Base-by-base conservation (phyloP, 2,888 invertebrate genomes). In the Stegophylla sp. region DNA sequence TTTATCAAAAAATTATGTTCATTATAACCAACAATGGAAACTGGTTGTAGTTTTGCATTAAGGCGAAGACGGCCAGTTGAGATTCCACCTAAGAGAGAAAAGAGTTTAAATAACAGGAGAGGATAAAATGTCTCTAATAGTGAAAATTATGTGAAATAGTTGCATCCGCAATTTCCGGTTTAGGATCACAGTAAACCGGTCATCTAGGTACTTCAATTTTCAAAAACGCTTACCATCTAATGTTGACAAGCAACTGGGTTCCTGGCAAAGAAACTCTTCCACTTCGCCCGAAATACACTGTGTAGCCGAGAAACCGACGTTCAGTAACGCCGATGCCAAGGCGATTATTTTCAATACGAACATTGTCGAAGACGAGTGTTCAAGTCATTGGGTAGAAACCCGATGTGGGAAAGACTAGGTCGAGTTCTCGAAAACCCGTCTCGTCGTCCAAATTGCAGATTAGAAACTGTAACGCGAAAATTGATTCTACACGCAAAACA, bases 261-360 rank as follows among this genome's bases (percentile, higher is more conserved):
- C n/a, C 12, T n/a, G 45, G 61, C 79, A 79, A 3, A 1, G 4
- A 41, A 71, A 79, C 48, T 71, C 41, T 3, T 41, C 3, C 1
- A 51, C 20, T 51, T 71, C 23, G 4, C 51, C 26, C 0, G 79
- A 13, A 12, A 51, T n/a, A 34, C 79, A 79, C 1, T 43, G 17
- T 1, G 23, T n/a, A 0, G 59, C 20, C 0, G 64, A n/a, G 3
- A 41, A 53, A 7, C 75, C 64, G 3, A 76, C 10, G 9, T 53
- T 26, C 1, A 76, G n/a, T 66, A 66, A 23, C 5, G 53, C 64
- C 0, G 53, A 76, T 0, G n/a, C 43, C 17, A 76, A 43, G n/a
- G 66, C 41, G 13, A 76, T 43, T 53, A 66, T 66, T 66, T 66
- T 76, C 13, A 76, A n/a, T 43, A 53, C 7, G 53, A 76, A 66